A percentile compares a stretch with the other conserved stretches of the same genome.
These are phyloP conservation scores for Caenorhabditis zanzibari DNA, from an alignment of 2,888 invertebrate genomes.

Conservation along the genomic window DNA sequence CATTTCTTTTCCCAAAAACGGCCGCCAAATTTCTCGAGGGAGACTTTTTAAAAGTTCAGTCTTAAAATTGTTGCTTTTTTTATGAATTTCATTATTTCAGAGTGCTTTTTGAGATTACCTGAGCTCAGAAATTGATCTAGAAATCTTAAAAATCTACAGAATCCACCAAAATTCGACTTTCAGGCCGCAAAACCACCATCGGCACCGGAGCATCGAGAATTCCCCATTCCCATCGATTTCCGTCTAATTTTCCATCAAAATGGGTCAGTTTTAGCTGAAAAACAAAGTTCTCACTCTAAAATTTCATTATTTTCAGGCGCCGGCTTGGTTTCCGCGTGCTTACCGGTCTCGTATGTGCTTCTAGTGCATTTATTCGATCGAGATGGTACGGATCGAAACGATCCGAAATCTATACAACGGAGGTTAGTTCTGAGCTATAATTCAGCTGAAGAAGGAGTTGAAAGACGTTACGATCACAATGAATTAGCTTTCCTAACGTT, in stretches of 20 bases:
- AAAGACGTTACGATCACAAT: constrained; percentile 11
- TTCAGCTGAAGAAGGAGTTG: no score
- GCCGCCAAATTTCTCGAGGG: background rate
- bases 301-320: constrained; percentile 25
- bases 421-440: constrained; percentile 61
- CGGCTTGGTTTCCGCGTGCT: constrained; percentile 46
- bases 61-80: background rate
- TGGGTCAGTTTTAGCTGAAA: constrained; percentile 5
- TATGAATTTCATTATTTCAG: background rate
- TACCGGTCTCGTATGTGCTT: constrained; percentile 72
- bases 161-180: background rate
- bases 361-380: constrained; percentile 67
- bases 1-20: no score
- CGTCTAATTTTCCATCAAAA: constrained; percentile 6
- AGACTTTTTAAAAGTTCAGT: no score
- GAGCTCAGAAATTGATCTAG: background rate
- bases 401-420: constrained; percentile 64
- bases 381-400: constrained; percentile 70
- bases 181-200: constrained; percentile 10
- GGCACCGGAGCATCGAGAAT: background rate
- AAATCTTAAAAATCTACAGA: background rate
- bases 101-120: background rate
- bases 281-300: background rate
- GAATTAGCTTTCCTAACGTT: background rate
- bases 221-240: background rate